Percentiles rank a stretch among this genome's conserved stretches.
Conservation (phyloP, 2,113 vertebrate genomes). For the Girardinichthys multiradiatus region DNA sequence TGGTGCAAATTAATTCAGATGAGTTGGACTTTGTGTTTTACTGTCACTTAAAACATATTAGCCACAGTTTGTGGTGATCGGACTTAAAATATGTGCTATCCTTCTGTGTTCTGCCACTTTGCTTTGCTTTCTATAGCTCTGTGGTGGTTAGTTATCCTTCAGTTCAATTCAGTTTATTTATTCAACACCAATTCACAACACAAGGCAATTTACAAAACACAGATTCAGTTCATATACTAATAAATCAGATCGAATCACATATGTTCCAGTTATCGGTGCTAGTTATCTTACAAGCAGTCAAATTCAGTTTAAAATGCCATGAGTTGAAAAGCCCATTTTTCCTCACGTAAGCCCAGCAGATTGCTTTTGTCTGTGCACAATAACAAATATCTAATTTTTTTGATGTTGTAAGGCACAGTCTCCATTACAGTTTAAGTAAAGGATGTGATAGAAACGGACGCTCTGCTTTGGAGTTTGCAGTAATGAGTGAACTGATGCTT, state of each 20-base stretch:
- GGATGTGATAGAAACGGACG: neutral
- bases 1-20: constrained; percentile 35
- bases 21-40: constrained; percentile 31
- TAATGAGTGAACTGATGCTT: neutral
- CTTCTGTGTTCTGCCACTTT: constrained; percentile 6
- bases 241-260: too few relatives aligned
- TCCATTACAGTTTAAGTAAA: neutral
- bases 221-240: too few relatives aligned
- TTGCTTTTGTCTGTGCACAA: too few relatives aligned
- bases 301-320: too few relatives aligned
- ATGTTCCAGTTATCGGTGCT: too few relatives aligned
- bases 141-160: neutral
- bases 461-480: neutral
- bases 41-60: constrained; percentile 29
- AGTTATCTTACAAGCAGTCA: too few relatives aligned
- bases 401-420: too few relatives aligned
- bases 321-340: too few relatives aligned
- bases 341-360: too few relatives aligned
- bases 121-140: neutral
- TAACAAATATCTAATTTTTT: too few relatives aligned
- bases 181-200: neutral
- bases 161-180: neutral
- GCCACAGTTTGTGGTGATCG: constrained; percentile 34
- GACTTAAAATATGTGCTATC: neutral
- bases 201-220: too few relatives aligned